Evolutionary conservation across 2,888 invertebrate species (phyloP).

Genomic region (Acleris laterana): DNA sequence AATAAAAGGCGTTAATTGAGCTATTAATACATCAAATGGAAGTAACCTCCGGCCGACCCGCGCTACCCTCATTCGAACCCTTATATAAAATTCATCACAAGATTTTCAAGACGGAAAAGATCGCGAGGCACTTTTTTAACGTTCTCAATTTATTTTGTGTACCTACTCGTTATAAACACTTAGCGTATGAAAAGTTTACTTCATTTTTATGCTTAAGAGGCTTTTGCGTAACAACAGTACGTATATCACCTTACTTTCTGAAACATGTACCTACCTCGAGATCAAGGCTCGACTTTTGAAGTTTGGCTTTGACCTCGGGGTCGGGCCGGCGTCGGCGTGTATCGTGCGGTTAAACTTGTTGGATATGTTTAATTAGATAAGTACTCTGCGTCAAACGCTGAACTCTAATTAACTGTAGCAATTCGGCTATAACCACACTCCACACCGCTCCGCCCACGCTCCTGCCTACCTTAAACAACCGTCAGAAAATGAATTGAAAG

Average conservation of each 20-base stretch:
- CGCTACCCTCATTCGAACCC: slow-evolving; percentile 31
- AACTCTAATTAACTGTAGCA: slow-evolving; percentile 26
- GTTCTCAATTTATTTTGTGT: slow-evolving; percentile 26
- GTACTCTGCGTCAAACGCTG: slow-evolving; percentile 34
- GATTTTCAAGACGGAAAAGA: slow-evolving; percentile 31
- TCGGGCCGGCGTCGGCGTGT: slow-evolving; percentile 27
- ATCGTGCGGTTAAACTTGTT: slow-evolving; percentile 47
- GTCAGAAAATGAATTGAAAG: too few species aligned
- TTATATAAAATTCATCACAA: slow-evolving; percentile 36
- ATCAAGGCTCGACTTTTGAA: slow-evolving; percentile 41
- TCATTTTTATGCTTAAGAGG: background rate
- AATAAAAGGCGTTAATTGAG: slow-evolving; percentile 30
- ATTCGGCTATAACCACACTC: slow-evolving; percentile 21
- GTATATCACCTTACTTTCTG: slow-evolving; percentile 43
- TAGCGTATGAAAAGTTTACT: slow-evolving; percentile 5
- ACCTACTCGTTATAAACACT: slow-evolving; percentile 11
- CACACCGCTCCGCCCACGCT: slow-evolving; percentile 1
- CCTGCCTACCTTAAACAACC: too few species aligned
- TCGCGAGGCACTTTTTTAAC: slow-evolving; percentile 28
- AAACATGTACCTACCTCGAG: slow-evolving; percentile 45
- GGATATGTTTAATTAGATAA: slow-evolving; percentile 53
- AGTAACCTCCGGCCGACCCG: slow-evolving; percentile 22
- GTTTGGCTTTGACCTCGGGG: slow-evolving; percentile 39
- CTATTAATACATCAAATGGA: slow-evolving; percentile 32
- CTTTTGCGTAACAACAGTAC: slow-evolving; percentile 36